Evolutionary conservation across 2,888 invertebrate species (phyloP).

Genomic region (Aricia artaxerxes): DNA sequence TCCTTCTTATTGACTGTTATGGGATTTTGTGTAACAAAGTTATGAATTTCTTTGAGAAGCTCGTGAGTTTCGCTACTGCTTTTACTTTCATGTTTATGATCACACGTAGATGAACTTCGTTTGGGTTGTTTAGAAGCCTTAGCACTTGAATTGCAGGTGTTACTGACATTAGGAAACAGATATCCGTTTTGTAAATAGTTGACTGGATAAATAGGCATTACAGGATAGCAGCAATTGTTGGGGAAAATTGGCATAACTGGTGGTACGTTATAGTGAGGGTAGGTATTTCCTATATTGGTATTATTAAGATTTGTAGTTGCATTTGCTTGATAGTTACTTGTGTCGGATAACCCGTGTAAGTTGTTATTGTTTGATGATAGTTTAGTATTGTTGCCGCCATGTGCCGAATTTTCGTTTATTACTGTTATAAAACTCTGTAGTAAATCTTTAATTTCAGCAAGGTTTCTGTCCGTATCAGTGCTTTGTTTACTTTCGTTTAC

Average conservation of each 20-base stretch:
- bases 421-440: conserved; percentile 66
- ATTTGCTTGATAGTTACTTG: conserved; percentile 43
- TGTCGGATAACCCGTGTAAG: conserved; percentile 40
- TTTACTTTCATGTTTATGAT: conserved; percentile 42
- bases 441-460: conserved; percentile 71
- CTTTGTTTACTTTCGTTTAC: conserved; percentile 51
- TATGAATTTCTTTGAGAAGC: conserved; percentile 70
- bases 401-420: conserved; percentile 64
- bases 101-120: conserved; percentile 45
- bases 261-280: conserved; percentile 45
- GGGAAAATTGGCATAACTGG: conserved; percentile 51
- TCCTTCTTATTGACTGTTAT: conserved; percentile 45
- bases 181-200: conserved; percentile 61
- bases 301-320: conserved; percentile 46
- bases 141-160: conserved; percentile 56
- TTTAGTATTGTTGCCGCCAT: conserved; percentile 50
- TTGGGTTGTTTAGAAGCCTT: conserved; percentile 50
- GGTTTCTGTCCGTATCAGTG: conserved; percentile 59
- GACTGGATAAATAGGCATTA: conserved; percentile 64
- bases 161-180: conserved; percentile 56
- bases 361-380: not conserved
- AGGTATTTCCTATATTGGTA: conserved; percentile 49
- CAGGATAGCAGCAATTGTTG: conserved; percentile 65
- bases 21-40: conserved; percentile 60
- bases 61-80: conserved; percentile 59